A percentile compares a stretch with the other conserved stretches of the same genome.
Evolutionary conservation across 1,140 invertebrate species (phyloP).

Genomic region (Anoplophora glabripennis): DNA sequence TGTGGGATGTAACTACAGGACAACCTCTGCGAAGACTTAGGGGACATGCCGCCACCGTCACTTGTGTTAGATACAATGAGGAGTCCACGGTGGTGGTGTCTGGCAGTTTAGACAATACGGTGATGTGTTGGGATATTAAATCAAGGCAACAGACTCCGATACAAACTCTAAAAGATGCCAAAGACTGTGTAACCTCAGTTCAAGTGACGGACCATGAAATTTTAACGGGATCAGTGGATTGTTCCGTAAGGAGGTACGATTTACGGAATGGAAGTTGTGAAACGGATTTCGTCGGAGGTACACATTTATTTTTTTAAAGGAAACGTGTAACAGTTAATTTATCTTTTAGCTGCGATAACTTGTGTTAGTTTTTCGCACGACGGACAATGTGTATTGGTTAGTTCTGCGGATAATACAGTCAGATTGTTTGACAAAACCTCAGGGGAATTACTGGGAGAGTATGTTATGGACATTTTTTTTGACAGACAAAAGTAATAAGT

Average conservation of each 20-base stretch:
- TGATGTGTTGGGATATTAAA: slow-evolving; percentile 86
- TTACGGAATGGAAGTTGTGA: slow-evolving; percentile 78
- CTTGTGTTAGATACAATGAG: slow-evolving; percentile 88
- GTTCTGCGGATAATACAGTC: slow-evolving; percentile 77
- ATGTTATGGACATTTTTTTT: slow-evolving; percentile 33
- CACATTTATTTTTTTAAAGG: neutral
- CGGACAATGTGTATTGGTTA: slow-evolving; percentile 81
- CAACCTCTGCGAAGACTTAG: slow-evolving; percentile 77
- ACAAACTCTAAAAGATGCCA: slow-evolving; percentile 84
- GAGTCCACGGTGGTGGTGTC: slow-evolving; percentile 88
- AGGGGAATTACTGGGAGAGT: slow-evolving; percentile 76
- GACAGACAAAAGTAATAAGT: neutral
- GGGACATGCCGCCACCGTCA: slow-evolving; percentile 84
- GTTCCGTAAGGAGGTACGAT: slow-evolving; percentile 85
- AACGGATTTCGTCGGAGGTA: slow-evolving; percentile 76
- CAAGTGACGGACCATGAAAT: slow-evolving; percentile 88
- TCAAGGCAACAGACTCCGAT: slow-evolving; percentile 71
- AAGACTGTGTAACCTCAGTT: slow-evolving; percentile 87
- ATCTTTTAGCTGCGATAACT: slow-evolving; percentile 65
- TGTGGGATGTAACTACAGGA: slow-evolving; percentile 88
- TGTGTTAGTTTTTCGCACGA: slow-evolving; percentile 76
- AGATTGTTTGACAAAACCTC: slow-evolving; percentile 86
- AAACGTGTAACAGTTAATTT: neutral
- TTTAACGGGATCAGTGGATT: slow-evolving; percentile 86
- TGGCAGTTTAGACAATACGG: slow-evolving; percentile 87